Conservation (phyloP, 2,797 vertebrate species). For the Distichodus sexfasciatus region DNA sequence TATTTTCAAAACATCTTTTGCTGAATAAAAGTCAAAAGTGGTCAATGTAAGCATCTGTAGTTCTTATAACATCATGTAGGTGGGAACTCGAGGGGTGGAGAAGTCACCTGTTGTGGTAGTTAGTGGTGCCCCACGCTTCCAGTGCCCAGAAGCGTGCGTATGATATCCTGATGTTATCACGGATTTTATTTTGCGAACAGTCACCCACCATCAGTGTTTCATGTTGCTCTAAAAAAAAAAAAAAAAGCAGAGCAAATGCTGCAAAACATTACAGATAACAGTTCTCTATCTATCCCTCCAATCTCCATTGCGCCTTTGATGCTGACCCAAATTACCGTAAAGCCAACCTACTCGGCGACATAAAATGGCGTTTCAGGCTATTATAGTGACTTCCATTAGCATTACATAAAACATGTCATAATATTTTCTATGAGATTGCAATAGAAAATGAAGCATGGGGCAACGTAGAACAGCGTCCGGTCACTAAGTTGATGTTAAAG, state of each 20-base stretch:
- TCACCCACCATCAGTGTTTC: background rate
- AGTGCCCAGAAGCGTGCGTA: too few species aligned
- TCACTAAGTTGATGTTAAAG: too few species aligned
- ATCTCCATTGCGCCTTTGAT: conserved; percentile 4
- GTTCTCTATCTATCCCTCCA: conserved; percentile 10
- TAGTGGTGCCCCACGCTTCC: too few species aligned
- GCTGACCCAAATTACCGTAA: conserved; percentile 18
- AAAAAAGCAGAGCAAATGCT: background rate
- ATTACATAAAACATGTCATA: background rate
- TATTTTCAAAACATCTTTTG: too few species aligned
- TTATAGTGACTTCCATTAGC: background rate
- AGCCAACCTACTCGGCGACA: background rate
- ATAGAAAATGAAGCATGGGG: background rate
- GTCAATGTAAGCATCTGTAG: too few species aligned
- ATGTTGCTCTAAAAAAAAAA: background rate
- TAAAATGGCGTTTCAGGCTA: background rate
- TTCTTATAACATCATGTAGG: too few species aligned
- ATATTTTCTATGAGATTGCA: background rate
- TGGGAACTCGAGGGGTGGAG: too few species aligned
- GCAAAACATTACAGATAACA: conserved; percentile 2
- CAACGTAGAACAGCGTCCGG: too few species aligned
- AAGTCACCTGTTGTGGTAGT: too few species aligned
- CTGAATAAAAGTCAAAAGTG: too few species aligned
- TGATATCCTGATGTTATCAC: too few species aligned
- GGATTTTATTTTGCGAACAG: too few species aligned